Conservation (phyloP, 2,888 invertebrate species). For the Thecophora atra region DNA sequence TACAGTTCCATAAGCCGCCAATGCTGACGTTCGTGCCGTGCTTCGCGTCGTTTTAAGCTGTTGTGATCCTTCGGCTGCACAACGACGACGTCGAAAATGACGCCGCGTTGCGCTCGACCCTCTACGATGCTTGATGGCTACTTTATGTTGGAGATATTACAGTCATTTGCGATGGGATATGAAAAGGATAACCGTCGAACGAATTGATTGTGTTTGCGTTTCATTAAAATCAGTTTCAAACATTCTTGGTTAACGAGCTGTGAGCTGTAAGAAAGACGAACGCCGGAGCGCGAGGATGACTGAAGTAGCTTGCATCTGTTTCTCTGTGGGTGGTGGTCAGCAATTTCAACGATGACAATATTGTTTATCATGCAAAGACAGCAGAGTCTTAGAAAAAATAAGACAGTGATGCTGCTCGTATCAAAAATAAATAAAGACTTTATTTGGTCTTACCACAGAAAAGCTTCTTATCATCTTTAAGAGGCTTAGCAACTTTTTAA, state of each 20-base stretch:
- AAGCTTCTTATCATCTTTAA: too few species aligned
- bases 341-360: too few species aligned
- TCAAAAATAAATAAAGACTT: too few species aligned
- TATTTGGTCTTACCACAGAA: too few species aligned
- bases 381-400: too few species aligned
- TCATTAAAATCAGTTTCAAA: conserved; percentile 40
- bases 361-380: too few species aligned
- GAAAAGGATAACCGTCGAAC: conserved; percentile 42
- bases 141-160: not conserved
- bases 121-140: too few species aligned
- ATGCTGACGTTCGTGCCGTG: conserved; percentile 6
- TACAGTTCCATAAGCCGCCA: conserved; percentile 24
- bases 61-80: not conserved
- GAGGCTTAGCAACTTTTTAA: not conserved
- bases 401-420: too few species aligned
- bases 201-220: conserved; percentile 45
- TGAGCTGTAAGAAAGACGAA: not conserved
- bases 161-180: not conserved
- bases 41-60: conserved; percentile 30
- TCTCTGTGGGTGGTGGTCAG: too few species aligned
- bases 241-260: not conserved
- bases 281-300: not conserved
- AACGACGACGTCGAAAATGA: too few species aligned
- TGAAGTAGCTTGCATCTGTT: too few species aligned
- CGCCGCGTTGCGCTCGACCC: too few species aligned